A percentile compares a stretch with the other conserved stretches of the same genome.
These are phyloP conservation scores for Suncus etruscus DNA, from an alignment of 2,113 vertebrate genomes.

Conservation along the genomic window DNA sequence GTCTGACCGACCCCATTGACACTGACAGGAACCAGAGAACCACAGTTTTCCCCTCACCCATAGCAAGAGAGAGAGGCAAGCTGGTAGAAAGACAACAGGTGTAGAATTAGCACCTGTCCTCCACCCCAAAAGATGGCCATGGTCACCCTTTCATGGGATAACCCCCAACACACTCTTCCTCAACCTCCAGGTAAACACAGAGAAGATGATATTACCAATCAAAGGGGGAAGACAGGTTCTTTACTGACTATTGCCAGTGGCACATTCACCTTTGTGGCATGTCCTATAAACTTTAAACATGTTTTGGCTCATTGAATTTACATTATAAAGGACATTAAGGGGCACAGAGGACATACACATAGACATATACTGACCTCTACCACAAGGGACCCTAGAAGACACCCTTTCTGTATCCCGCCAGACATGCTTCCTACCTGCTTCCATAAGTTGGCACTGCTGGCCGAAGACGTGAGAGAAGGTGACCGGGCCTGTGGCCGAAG, in stretches of 20 bases:
- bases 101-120: background rate
- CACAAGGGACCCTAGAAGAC: rapidly evolving
- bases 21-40: too few species aligned
- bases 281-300: background rate
- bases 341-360: background rate
- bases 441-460: conserved; percentile 90
- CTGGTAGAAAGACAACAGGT: background rate
- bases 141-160: background rate
- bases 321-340: background rate
- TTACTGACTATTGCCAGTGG: rapidly evolving
- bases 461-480: conserved; percentile 90
- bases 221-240: too few species aligned
- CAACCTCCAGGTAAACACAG: background rate
- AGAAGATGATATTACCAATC: background rate
- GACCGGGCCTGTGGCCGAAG: conserved; percentile 68
- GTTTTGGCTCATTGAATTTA: background rate
- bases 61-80: background rate
- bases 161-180: background rate
- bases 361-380: background rate
- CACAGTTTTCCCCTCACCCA: too few species aligned
- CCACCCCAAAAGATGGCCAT: background rate
- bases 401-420: rapidly evolving
- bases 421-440: conserved; percentile 86
- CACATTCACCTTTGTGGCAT: background rate
- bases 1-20: background rate